Conservation (phyloP, 2,888 invertebrate genomes). For the Campoplex capitator region DNA sequence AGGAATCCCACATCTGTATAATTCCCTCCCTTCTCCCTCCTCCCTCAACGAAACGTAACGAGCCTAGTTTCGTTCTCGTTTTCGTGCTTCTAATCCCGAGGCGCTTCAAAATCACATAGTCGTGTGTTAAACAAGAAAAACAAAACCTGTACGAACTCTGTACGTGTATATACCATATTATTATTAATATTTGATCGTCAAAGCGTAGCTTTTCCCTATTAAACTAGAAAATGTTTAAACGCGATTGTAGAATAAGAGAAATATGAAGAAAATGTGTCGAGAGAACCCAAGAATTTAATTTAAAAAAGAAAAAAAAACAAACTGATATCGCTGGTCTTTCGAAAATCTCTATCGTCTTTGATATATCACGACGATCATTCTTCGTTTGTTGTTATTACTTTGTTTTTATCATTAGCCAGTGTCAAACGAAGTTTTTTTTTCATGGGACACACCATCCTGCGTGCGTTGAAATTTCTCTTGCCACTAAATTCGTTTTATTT, state of each 20-base stretch:
- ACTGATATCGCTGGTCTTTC: slow-evolving; percentile 31
- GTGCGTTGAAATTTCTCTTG: background rate
- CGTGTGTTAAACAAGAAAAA: slow-evolving; percentile 70
- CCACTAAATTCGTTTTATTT: background rate
- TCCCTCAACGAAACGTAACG: slow-evolving; percentile 55
- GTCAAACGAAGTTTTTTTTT: slow-evolving; percentile 4
- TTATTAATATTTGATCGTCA: slow-evolving; percentile 75
- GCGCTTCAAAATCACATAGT: slow-evolving; percentile 69
- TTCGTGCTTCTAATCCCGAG: slow-evolving; percentile 71
- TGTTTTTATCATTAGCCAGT: slow-evolving; percentile 30
- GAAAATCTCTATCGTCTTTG: slow-evolving; percentile 42
- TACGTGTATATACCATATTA: slow-evolving; percentile 74
- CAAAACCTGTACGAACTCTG: slow-evolving; percentile 64
- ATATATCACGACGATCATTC: slow-evolving; percentile 29
- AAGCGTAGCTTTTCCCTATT: slow-evolving; percentile 75
- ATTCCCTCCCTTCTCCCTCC: slow-evolving; percentile 48
- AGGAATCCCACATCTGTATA: slow-evolving; percentile 61
- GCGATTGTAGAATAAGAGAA: slow-evolving; percentile 56
- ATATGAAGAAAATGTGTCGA: slow-evolving; percentile 36
- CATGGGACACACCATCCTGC: background rate
- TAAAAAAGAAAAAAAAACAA: slow-evolving; percentile 5
- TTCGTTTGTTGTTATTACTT: slow-evolving; percentile 40
- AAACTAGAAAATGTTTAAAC: slow-evolving; percentile 58
- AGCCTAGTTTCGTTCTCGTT: slow-evolving; percentile 73
- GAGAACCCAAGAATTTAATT: slow-evolving; percentile 3